Evolutionary conservation across 2,888 invertebrate genomes (phyloP), one percentile per base, ranked within the genome.

Genomic region (Phortica okadai): DNA sequence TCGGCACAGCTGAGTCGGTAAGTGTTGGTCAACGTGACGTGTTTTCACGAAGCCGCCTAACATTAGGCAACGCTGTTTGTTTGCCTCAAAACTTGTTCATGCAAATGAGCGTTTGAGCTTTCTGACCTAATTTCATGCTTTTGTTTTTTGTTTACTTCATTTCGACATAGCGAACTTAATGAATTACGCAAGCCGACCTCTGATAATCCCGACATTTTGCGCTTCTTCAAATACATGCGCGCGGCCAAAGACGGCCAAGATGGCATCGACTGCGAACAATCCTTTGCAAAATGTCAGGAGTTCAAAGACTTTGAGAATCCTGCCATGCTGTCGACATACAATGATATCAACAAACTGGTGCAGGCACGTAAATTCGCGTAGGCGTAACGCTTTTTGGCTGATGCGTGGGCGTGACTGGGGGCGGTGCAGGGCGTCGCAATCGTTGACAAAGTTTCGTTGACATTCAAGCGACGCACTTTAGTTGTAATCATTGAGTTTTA

Each of bases 141-240:
- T 14, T 33, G 21, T 64, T 5, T 59, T 62, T 8, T 67, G 66
- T 42, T 56, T 42, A 33, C 70, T 74, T 44, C 67, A 62, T 25
- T 92, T 92, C 45, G 77, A 5, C 92, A 21, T 21, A 96, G 97
- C 86, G 97, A 97, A 90, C 92, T 97, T 76, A 97, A 97, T 90
- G 97, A 97, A 89, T 92, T 97, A 69, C 93, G 96, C 4, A 95
- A 96, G 74, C 97, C 97, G 0, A 95, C 96, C 0, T 95, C 95
- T 0, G 97, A 97, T 90, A 97, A 97, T 90, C 95, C 96, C 0
- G 97, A 97, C 85, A 97, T 97, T 78, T 92, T 97, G 59, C 93
- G 97, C 74, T 97, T 97, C 93, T 97, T 97, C 93, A 94, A 95
- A 76, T 97, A 97, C 91, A 97, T 97, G 97, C 95, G 96, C 81